Conservation (phyloP, 2,888 invertebrate genomes). For the Torymus texanus region DNA sequence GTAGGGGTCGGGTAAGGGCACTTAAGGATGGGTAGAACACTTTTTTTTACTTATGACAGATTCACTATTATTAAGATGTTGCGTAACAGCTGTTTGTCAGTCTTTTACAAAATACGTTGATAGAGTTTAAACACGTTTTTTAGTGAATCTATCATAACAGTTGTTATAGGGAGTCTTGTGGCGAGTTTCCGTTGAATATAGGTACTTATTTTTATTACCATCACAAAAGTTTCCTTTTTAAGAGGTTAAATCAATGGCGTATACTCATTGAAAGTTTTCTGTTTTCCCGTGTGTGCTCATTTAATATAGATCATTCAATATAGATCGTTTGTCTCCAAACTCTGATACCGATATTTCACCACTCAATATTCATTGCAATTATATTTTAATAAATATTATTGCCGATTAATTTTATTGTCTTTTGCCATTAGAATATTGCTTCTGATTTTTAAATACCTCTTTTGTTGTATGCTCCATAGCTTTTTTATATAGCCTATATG, state of each 20-base stretch:
- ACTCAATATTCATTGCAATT: too few species aligned
- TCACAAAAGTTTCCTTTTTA: background rate
- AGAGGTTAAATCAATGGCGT: too few species aligned
- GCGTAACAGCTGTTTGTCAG: too few species aligned
- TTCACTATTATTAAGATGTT: background rate
- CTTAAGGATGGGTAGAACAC: too few species aligned
- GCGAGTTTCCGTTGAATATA: background rate
- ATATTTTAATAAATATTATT: too few species aligned
- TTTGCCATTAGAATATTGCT: background rate
- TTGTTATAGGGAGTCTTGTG: background rate
- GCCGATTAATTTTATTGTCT: too few species aligned
- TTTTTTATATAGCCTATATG: conserved; percentile 22
- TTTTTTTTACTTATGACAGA: background rate
- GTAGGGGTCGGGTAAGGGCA: too few species aligned
- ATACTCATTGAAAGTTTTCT: background rate
- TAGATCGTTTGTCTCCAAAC: too few species aligned
- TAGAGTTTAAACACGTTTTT: too few species aligned
- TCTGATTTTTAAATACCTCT: conserved; percentile 32
- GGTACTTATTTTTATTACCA: conserved; percentile 4
- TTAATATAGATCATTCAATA: background rate
- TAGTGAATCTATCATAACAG: conserved; percentile 1
- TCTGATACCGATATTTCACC: too few species aligned
- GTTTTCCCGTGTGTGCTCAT: background rate
- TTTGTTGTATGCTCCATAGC: conserved; percentile 23
- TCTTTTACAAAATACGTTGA: too few species aligned